These are phyloP conservation scores for Odontocolon sp. DNA, from an alignment of 2,888 invertebrate species.

Conservation along the genomic window DNA sequence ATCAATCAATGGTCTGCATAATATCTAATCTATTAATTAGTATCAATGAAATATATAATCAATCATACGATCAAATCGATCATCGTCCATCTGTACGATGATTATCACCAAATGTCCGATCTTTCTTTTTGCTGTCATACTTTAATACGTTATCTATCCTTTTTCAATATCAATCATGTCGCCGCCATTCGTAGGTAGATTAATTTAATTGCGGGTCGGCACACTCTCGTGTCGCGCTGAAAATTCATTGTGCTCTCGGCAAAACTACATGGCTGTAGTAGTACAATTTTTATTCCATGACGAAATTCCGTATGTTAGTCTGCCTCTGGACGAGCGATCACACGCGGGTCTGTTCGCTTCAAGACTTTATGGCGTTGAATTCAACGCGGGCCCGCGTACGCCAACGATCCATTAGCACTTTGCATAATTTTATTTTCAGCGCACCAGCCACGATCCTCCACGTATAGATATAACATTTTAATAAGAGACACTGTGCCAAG, in stretches of 20 bases:
- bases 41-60: slow-evolving; percentile 31
- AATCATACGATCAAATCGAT: slow-evolving; percentile 23
- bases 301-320: neutral
- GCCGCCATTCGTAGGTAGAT: slow-evolving; percentile 9
- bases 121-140: neutral
- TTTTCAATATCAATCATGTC: slow-evolving; percentile 13
- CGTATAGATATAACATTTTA: neutral
- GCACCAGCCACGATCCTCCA: neutral
- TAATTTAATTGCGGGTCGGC: slow-evolving; percentile 46
- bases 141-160: slow-evolving; percentile 9
- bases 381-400: slow-evolving; percentile 6
- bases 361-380: no score
- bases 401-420: slow-evolving; percentile 45
- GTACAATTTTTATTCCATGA: slow-evolving; percentile 1
- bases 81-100: slow-evolving; percentile 31
- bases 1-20: slow-evolving; percentile 12
- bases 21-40: slow-evolving; percentile 38
- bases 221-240: slow-evolving; percentile 20
- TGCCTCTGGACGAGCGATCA: no score
- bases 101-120: slow-evolving; percentile 27
- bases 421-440: slow-evolving; percentile 44
- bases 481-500: neutral
- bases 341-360: no score
- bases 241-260: neutral
- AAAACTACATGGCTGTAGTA: neutral